phyloP scores from a whole-genome alignment of 1,140 invertebrate genomes.

The Drosophila carrolli region DNA sequence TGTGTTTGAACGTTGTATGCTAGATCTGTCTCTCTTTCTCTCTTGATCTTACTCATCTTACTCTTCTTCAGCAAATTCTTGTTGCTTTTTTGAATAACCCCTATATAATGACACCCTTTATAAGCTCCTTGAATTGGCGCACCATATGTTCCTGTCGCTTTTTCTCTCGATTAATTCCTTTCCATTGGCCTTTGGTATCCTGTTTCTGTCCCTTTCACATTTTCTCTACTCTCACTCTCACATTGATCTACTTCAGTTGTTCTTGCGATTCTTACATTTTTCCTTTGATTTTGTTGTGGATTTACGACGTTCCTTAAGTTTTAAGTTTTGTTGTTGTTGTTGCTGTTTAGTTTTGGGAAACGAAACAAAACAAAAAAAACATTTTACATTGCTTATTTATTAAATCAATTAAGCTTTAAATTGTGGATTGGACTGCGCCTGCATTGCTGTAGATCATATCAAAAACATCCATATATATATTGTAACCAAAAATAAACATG shows the following conservation, averaged over 20 bases:
- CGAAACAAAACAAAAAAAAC: slow-evolving; percentile 23
- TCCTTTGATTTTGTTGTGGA: slow-evolving; percentile 19
- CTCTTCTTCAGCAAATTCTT: slow-evolving; percentile 5
- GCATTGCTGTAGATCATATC: slow-evolving; percentile 36
- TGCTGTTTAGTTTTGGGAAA: slow-evolving; percentile 43
- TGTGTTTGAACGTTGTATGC: slow-evolving; percentile 40
- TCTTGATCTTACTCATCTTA: background rate
- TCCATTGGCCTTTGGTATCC: background rate
- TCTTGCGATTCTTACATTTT: slow-evolving; percentile 33
- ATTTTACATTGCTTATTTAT: slow-evolving; percentile 12
- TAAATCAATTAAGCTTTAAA: slow-evolving; percentile 24
- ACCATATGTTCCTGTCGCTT: slow-evolving; percentile 13
- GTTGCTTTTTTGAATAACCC: slow-evolving; percentile 1
- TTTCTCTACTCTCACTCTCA: slow-evolving; percentile 4
- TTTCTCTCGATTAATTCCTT: slow-evolving; percentile 3
- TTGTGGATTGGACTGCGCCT: slow-evolving; percentile 33
- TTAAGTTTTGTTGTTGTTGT: slow-evolving; percentile 42
- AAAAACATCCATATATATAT: slow-evolving; percentile 27
- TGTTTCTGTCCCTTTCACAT: slow-evolving; percentile 4
- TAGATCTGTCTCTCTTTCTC: slow-evolving; percentile 30
- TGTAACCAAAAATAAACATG: slow-evolving; percentile 8
- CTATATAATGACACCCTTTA: background rate
- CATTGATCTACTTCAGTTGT: slow-evolving; percentile 13
- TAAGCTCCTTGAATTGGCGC: slow-evolving; percentile 16
- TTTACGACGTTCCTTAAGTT: slow-evolving; percentile 22